Conservation (phyloP, 2,113 vertebrate genomes). For the Pygoscelis antarcticus region DNA sequence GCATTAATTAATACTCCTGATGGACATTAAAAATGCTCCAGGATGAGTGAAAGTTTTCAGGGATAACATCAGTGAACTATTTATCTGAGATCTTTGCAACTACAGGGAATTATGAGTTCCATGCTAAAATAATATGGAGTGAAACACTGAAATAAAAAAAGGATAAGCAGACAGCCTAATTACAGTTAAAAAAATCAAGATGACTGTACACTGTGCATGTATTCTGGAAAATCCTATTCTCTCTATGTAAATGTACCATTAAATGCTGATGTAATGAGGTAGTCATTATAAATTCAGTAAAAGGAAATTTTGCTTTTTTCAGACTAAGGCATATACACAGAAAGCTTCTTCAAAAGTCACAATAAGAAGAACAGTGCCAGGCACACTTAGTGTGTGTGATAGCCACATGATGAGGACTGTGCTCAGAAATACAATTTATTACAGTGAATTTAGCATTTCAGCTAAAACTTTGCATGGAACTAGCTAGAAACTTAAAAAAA, state of each 20-base stretch:
- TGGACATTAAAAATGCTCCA: not conserved
- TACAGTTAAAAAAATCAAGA: not conserved
- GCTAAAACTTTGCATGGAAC: not conserved
- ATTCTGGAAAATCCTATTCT: not conserved
- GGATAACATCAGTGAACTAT: not conserved
- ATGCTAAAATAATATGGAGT: not conserved
- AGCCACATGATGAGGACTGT: not conserved
- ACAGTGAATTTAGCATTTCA: not conserved
- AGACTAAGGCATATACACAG: not conserved
- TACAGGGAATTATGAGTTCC: not conserved
- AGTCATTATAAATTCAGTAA: not conserved
- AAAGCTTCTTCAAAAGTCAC: not conserved
- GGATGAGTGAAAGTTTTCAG: not conserved
- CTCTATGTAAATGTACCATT: not conserved
- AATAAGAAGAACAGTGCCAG: not conserved
- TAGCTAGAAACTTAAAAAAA: not conserved
- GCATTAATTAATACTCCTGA: not conserved
- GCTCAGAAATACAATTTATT: not conserved
- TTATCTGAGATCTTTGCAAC: not conserved
- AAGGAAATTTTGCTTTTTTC: not conserved
- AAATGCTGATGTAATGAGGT: not conserved
- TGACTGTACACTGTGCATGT: rapidly evolving
- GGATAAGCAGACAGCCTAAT: not conserved
- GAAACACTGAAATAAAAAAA: not conserved
- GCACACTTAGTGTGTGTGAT: not conserved